Evolutionary conservation across 2,888 invertebrate genomes (phyloP).

Genomic region (Caprella mutica): DNA sequence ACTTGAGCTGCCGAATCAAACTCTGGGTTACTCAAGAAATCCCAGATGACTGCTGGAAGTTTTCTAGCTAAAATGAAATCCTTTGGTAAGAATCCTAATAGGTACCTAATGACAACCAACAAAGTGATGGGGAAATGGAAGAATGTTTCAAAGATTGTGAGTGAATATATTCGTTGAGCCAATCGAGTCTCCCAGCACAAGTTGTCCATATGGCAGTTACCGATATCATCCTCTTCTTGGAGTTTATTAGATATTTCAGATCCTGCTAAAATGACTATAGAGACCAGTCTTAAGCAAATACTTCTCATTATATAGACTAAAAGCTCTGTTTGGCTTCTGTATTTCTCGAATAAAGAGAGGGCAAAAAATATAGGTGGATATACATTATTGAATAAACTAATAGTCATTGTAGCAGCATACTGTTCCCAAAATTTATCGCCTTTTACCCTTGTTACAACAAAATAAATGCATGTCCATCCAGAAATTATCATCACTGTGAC

Average conservation of each 20-base stretch:
- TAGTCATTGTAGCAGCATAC: conserved; percentile 40
- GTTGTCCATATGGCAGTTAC: background rate
- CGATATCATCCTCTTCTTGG: conserved; percentile 49
- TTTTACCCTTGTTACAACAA: conserved; percentile 16
- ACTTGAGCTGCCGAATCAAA: conserved; percentile 74
- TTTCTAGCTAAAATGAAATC: conserved; percentile 48
- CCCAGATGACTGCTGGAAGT: conserved; percentile 22
- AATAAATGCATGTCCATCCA: conserved; percentile 38
- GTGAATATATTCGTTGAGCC: conserved; percentile 72
- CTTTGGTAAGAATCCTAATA: background rate
- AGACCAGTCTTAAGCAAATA: conserved; percentile 61
- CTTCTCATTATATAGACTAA: conserved; percentile 60
- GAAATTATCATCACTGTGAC: conserved; percentile 52
- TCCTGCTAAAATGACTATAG: conserved; percentile 58
- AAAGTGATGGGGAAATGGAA: conserved; percentile 58
- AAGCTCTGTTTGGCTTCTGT: conserved; percentile 56
- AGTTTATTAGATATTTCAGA: conserved; percentile 47
- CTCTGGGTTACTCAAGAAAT: conserved; percentile 40
- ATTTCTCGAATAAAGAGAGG: conserved; percentile 52
- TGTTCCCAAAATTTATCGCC: conserved; percentile 21
- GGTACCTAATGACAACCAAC: conserved; percentile 57
- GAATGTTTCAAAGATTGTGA: conserved; percentile 64
- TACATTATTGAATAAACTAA: conserved; percentile 39
- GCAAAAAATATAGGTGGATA: conserved; percentile 37
- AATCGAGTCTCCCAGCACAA: conserved; percentile 80